Base-by-base conservation (phyloP, 2,888 invertebrate species). In the Stenotaenia linearis region DNA sequence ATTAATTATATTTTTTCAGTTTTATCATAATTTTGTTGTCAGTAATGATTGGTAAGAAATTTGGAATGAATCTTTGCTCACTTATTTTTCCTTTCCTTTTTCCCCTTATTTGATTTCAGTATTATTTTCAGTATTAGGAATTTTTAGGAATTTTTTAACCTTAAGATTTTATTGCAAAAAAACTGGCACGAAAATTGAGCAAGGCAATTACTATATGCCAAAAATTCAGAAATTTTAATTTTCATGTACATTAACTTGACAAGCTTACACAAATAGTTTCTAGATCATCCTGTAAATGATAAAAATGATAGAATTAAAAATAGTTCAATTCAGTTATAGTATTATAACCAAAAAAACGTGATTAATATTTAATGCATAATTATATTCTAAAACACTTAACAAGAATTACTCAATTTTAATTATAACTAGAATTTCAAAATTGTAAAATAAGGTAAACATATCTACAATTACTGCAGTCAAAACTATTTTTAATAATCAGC, bases 51-150 rank as follows among this genome's bases (percentile, higher is more conserved):
- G 28, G 61, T 28, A 61, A 61, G 15, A 61, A 56, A 21, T 15
- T 25, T 23, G 7, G 61, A 61, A 25, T 61, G 61, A 25, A 61
- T 25, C 25, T 61, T 61, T 61, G 61, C 61, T 61, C 61, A 61
- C 61, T 61, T 61, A 9, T 23, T 15, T 61, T 61, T 61, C 12
- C 21, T 25, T 9, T 61, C 5, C 25, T 61, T 61, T 7, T 23
- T 61, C 25, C 1, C 12, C 25, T 61, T 61, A 5, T 15, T 61
- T 61, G 5, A 25, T 23, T 28, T 28, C 61, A 61, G 61, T 61
- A 61, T 61, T 61, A 61, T 61, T 61, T 61, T 61, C 61, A 61
- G 61, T 61, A 61, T 61, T 61, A 61, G 61, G 61, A 61, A 61
- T 61, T 61, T 61, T 25, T 61, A 61, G 61, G 61, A 61, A 61